These are phyloP conservation scores for Chlorodrepanis virens DNA, from an alignment of 2,113 vertebrate genomes.

Conservation along the genomic window DNA sequence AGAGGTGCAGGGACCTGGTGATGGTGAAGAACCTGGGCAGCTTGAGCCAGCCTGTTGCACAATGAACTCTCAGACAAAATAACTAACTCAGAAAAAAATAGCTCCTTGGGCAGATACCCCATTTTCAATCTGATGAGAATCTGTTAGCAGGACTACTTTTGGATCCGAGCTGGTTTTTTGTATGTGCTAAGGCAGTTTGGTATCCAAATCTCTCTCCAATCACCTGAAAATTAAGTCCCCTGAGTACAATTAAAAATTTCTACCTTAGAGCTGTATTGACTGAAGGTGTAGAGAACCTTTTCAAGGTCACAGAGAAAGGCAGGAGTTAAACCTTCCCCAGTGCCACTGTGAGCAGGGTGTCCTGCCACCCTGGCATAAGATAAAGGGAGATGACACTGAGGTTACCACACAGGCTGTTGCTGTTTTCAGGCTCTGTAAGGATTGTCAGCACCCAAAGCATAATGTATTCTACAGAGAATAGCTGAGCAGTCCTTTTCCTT, in stretches of 20 bases:
- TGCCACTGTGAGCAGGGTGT: neutral
- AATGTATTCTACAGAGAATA: neutral
- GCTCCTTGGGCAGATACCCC: neutral
- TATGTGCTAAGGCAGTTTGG: neutral
- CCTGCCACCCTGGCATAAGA: neutral
- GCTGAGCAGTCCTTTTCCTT: neutral
- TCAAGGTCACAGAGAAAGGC: neutral
- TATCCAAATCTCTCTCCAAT: neutral
- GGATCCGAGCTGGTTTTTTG: neutral
- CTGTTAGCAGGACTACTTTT: neutral
- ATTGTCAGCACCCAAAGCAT: neutral
- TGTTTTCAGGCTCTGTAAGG: neutral
- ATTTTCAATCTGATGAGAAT: neutral
- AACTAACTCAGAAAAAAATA: neutral
- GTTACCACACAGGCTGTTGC: neutral
- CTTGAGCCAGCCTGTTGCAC: neutral
- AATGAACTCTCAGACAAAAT: neutral
- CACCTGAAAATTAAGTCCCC: neutral
- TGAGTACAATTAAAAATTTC: neutral
- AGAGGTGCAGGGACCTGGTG: neutral
- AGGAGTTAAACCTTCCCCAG: neutral
- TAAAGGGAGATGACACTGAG: neutral
- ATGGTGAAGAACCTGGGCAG: fast-evolving
- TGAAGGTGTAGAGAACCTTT: neutral
- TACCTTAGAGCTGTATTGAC: neutral